phyloP scores from a whole-genome alignment of 2,797 vertebrate species.

The Sebastes trivittatus region DNA sequence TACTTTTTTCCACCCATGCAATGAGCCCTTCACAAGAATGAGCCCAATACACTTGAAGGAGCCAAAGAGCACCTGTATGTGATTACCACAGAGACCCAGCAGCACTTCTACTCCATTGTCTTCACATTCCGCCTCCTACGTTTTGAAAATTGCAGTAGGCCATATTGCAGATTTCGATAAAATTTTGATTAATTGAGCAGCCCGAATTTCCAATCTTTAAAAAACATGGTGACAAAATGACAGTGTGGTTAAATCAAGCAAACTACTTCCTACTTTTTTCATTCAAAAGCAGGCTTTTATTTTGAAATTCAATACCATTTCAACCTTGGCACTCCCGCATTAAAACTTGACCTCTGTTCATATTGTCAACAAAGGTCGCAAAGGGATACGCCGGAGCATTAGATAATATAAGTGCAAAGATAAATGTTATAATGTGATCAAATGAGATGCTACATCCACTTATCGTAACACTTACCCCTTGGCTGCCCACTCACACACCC shows the following conservation, averaged over 20 bases:
- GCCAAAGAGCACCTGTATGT: no score
- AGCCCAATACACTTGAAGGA: no score
- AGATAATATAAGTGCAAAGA: conserved; percentile 19
- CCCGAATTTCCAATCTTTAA: not conserved
- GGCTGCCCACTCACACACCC: conserved; percentile 52
- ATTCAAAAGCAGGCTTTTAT: not conserved
- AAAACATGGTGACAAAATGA: not conserved
- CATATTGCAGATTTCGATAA: no score
- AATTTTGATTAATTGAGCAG: no score
- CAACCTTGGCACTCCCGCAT: not conserved
- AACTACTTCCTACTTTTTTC: not conserved
- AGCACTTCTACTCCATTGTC: no score
- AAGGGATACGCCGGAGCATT: conserved; percentile 1
- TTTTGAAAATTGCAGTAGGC: no score
- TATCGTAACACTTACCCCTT: conserved; percentile 58
- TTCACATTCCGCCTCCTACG: no score
- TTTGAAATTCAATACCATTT: not conserved
- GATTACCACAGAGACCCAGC: no score
- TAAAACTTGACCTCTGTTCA: not conserved
- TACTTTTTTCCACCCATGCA: no score
- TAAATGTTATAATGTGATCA: conserved; percentile 52
- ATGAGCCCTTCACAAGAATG: no score
- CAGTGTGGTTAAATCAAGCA: not conserved
- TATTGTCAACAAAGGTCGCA: not conserved
- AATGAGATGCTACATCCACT: conserved; percentile 62